Evolutionary conservation across 2,888 invertebrate species (phyloP), one percentile per base, ranked within the genome.

Genomic region (Lordiphosa fenestrarum): DNA sequence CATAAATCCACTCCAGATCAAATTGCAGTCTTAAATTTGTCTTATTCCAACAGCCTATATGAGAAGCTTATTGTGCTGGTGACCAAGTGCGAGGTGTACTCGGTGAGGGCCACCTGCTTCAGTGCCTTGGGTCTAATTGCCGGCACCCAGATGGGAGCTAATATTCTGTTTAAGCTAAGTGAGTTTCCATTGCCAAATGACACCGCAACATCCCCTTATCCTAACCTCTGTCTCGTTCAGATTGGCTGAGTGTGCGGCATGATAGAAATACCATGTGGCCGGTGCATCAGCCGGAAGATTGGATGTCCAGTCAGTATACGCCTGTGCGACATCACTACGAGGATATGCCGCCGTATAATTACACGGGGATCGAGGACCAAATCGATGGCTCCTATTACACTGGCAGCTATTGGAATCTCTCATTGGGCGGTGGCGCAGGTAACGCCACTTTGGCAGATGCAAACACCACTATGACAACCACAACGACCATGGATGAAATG

Each of bases 21-120:
- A 9, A 30, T 10, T 30, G 30, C 6, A 13, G 2, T 3, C 13
- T 3, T 23, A n/a, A 6, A 7, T 10, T 30, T 9, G 3, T 30
- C 30, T 4, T 10, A 10, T 10, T 30, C 3, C 30, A 10, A 30
- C 30, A 89, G 89, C 64, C 84, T 89, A 7, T 89, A 88, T 56
- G 90, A 90, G 56, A 89, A 88, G 73, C 83, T 90, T 4, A 90
- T 96, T 65, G 88, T 93, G 47, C 89, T 98, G 68, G 96, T 96
- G 0, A 94, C 95, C 86, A 92, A 93, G 71, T 94, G 95, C 88
- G 93, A 93, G 3, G 95, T 98, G 38, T 96, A 97, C 87, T 95
- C 97, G 0, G 92, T 98, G 48, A 92, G 97, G 63, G 97, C 96
- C 2, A 96, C 97, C 0, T 95, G 97, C 1, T 95, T 96, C 89